Base-by-base conservation (phyloP, 1,140 invertebrate species). In the Nylanderia fulva region DNA sequence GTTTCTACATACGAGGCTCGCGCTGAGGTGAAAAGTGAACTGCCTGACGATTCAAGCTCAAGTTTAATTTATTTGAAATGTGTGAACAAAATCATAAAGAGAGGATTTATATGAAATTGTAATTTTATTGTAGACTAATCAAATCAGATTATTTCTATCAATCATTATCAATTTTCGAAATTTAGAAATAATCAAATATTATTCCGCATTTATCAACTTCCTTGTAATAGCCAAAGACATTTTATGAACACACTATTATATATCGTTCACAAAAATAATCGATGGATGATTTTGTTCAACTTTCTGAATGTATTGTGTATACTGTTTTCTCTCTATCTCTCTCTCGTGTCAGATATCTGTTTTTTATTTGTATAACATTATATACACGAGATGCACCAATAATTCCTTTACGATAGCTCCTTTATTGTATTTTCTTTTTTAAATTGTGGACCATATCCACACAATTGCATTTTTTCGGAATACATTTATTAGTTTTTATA, bases 1-100 rank as follows among this genome's bases (percentile, higher is more conserved):
- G 63, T 77, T 85, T 90, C 90, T 88, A 90, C 87, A 45, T 93
- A 58, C 56, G 52, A 71, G 64, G 11, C 27, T 82, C 52, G 36
- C 45, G 36, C 45, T 58, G 52, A 82, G 39, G 36, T 39, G 13
- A 56, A 71, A 42, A 42, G 48, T 13, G 36, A 24, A 58, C 15
- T 58, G 66, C 52, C 45, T 27, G 52, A 45, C 29, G 71, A 42
- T 68, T 68, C 21, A 39, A 82, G 33, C 13, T 54, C 68, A 56
- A 29, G 24, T 42, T 58, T 48, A 42, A 58, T 82, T 82, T 82
- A 82, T 72, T 82, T 60, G 11, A 39, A 18, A 42, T 8, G 15
- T 71, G 13, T 71, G 13, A 29, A 72, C 27, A n/a, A 72, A 71
- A 39, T 45, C n/a, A 29, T 24, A 33, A 68, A 45, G 13, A 18